A percentile compares a stretch with the other conserved stretches of the same genome.
These are phyloP conservation scores for Periophthalmodon schlosseri DNA, from an alignment of 2,113 vertebrate species.

Conservation along the genomic window DNA sequence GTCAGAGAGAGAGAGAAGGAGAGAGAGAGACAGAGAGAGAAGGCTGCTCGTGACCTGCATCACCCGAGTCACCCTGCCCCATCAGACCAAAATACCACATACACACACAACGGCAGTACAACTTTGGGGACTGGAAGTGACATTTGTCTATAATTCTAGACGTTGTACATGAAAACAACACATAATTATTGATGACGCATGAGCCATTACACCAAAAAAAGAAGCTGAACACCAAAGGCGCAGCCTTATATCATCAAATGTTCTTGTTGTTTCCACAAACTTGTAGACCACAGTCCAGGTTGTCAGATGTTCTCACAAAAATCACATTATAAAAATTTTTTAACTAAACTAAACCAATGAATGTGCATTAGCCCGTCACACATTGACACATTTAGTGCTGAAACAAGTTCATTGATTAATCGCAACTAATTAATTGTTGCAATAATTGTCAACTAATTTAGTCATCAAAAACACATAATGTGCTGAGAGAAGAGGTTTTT, in stretches of 20 bases:
- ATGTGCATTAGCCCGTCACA: too few relatives aligned
- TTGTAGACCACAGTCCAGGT: neutral
- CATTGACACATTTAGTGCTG: too few relatives aligned
- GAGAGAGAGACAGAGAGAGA: constrained; percentile 6
- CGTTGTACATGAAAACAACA: neutral
- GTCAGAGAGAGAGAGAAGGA: constrained; percentile 2
- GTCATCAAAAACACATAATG: too few relatives aligned
- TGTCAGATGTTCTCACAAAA: neutral
- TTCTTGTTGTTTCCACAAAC: neutral
- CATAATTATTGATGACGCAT: neutral
- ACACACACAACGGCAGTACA: neutral
- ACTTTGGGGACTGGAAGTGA: neutral
- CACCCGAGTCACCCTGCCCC: constrained; percentile 11
- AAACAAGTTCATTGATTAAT: too few relatives aligned
- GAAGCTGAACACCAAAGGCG: neutral
- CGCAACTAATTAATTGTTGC: too few relatives aligned
- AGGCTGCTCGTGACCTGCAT: constrained; percentile 26
- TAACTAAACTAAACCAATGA: neutral
- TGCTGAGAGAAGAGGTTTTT: too few relatives aligned
- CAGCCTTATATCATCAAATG: neutral
- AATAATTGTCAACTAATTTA: too few relatives aligned
- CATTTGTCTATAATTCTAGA: neutral
- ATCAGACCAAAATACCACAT: constrained; percentile 9
- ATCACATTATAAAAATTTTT: neutral
- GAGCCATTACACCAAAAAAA: neutral